Conservation (phyloP, 1,140 invertebrate species). For the Samia ricini region DNA sequence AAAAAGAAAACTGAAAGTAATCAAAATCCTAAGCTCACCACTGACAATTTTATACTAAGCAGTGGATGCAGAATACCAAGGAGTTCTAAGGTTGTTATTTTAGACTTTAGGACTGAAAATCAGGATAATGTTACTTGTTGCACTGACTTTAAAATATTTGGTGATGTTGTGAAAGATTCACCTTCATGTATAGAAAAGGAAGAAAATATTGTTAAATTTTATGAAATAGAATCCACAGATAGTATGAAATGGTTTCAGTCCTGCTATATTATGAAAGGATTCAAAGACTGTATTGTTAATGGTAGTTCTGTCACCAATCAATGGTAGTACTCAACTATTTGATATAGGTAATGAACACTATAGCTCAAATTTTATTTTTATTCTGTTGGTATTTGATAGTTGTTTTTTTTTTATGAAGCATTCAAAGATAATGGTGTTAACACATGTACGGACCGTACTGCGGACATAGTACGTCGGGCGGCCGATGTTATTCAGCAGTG, state of each 20-base stretch:
- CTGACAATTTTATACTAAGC: slow-evolving; percentile 45
- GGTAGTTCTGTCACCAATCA: slow-evolving; percentile 58
- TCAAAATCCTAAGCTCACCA: slow-evolving; percentile 38
- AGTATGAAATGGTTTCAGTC: slow-evolving; percentile 59
- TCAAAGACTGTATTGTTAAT: slow-evolving; percentile 65
- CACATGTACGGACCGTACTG: no score
- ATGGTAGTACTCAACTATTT: slow-evolving; percentile 51
- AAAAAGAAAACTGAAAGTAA: slow-evolving; percentile 44
- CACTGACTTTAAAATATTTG: slow-evolving; percentile 58
- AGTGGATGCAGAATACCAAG: slow-evolving; percentile 54
- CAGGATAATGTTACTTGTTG: slow-evolving; percentile 49
- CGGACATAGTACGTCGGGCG: no score
- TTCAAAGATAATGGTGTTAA: no score
- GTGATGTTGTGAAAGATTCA: slow-evolving; percentile 38
- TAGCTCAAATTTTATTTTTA: background rate
- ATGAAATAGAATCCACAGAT: slow-evolving; percentile 56
- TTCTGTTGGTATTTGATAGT: background rate
- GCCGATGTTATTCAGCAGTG: no score
- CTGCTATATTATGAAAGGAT: slow-evolving; percentile 66
- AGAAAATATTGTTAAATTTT: slow-evolving; percentile 29
- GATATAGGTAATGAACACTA: slow-evolving; percentile 14
- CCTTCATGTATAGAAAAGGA: slow-evolving; percentile 31
- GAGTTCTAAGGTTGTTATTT: slow-evolving; percentile 47
- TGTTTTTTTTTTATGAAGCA: no score
- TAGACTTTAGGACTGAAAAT: slow-evolving; percentile 49